Evolutionary conservation across 1,140 invertebrate species (phyloP).

Genomic region (Drosophila kurseongensis): DNA sequence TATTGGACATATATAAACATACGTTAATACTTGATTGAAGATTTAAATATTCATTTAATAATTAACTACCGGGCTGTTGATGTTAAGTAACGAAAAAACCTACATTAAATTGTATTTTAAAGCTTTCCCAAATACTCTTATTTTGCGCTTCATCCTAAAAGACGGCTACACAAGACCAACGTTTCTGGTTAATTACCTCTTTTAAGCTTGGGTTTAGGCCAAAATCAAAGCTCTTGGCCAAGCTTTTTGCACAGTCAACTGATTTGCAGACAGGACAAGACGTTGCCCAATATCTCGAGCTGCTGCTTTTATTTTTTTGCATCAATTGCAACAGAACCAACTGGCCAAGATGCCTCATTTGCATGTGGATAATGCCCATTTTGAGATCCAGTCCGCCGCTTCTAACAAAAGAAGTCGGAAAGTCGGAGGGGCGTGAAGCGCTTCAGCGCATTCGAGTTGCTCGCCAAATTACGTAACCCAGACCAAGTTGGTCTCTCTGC

Average conservation of each 20-base stretch:
- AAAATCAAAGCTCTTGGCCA: constrained; percentile 24
- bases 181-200: constrained; percentile 3
- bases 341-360: constrained; percentile 51
- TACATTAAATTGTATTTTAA: too few species aligned
- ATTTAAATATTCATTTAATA: too few species aligned
- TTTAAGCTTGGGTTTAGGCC: constrained; percentile 17
- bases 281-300: constrained; percentile 9
- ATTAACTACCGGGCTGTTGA: too few species aligned
- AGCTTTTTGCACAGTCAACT: constrained; percentile 22
- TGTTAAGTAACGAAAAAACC: too few species aligned
- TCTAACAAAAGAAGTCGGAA: constrained; percentile 50
- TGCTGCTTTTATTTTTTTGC: constrained; percentile 16
- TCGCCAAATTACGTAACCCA: constrained; percentile 59
- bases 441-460: constrained; percentile 62
- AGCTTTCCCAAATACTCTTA: constrained; percentile 6
- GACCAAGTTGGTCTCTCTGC: constrained; percentile 40
- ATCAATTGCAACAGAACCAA: constrained; percentile 13
- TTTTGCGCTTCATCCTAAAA: constrained; percentile 35
- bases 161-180: constrained; percentile 19
- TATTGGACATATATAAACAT: too few species aligned
- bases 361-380: constrained; percentile 60
- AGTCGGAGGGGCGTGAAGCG: constrained; percentile 51
- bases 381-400: constrained; percentile 37
- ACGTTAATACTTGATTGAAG: too few species aligned
- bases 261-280: constrained; percentile 31